Evolutionary conservation across 2,888 invertebrate genomes (phyloP).

Genomic region (Deroplatys truncata): DNA sequence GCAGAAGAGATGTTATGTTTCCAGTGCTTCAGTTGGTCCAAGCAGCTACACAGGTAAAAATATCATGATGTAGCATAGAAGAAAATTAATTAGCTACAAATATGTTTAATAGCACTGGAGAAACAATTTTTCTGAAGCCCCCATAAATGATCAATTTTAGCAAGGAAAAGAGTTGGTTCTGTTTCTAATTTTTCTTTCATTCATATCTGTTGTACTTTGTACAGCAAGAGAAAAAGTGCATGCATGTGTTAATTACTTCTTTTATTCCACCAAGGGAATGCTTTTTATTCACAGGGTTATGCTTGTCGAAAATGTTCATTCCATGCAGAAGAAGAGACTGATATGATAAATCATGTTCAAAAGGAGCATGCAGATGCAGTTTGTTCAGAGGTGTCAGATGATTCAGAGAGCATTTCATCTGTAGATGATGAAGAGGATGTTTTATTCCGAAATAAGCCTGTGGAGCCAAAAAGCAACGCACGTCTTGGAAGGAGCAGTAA

Average conservation of each 20-base stretch:
- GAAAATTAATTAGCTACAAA: no score
- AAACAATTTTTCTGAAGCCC: no score
- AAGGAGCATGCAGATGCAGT: conserved; percentile 35
- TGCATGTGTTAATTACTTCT: neutral
- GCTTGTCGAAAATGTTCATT: conserved; percentile 41
- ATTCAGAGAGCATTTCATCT: conserved; percentile 16
- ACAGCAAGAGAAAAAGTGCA: neutral
- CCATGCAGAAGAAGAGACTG: conserved; percentile 28
- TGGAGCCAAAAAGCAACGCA: neutral
- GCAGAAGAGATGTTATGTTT: no score
- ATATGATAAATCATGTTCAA: conserved; percentile 38
- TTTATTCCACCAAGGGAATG: neutral
- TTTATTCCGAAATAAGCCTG: neutral
- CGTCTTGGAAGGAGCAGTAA: neutral
- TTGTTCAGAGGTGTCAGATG: conserved; percentile 26
- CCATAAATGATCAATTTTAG: no score
- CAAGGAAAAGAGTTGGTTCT: no score
- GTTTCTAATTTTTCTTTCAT: no score
- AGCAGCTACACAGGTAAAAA: no score
- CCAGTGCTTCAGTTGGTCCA: no score
- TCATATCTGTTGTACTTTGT: no score
- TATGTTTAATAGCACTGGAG: no score
- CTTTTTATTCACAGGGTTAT: conserved; percentile 35
- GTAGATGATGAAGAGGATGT: neutral
- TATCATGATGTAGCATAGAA: no score